These are phyloP conservation scores for Rattus rattus DNA, from an alignment of 2,113 vertebrate species.

Conservation along the genomic window DNA sequence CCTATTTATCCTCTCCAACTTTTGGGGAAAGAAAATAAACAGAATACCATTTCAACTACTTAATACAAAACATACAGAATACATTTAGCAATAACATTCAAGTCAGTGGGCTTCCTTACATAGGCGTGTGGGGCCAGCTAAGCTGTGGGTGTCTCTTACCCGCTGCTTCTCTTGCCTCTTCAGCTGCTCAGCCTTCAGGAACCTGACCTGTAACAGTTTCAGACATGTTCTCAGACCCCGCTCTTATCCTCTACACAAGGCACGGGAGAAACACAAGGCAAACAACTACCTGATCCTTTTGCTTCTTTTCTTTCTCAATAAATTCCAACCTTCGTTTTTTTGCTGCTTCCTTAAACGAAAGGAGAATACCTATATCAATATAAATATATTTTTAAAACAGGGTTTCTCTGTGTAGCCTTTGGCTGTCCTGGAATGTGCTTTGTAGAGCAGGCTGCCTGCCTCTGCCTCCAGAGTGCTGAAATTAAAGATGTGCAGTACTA, in stretches of 20 bases:
- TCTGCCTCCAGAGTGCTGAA: background rate
- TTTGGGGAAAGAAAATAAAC: conserved; percentile 80
- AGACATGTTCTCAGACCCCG: conserved; percentile 74
- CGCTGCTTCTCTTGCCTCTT: conserved; percentile 95
- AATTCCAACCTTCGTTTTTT: conserved; percentile 92
- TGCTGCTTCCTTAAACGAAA: conserved; percentile 90
- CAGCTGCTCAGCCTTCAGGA: conserved; percentile 93
- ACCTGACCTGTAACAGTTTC: conserved; percentile 88
- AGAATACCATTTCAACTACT: conserved; percentile 83
- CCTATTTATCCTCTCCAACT: conserved; percentile 96
- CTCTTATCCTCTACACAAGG: background rate
- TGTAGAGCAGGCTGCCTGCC: background rate
- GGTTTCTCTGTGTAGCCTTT: background rate
- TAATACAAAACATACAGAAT: conserved; percentile 60
- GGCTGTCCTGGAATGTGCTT: background rate
- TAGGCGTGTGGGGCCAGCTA: background rate
- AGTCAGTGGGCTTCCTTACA: conserved; percentile 1
- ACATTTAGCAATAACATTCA: conserved; percentile 58
- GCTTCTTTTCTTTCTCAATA: conserved; percentile 93
- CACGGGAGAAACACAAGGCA: conserved; percentile 57
- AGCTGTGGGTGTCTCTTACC: conserved; percentile 84
- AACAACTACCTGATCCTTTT: conserved; percentile 92
- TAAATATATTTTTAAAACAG: background rate
- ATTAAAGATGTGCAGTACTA: background rate
- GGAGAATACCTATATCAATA: conserved; percentile 72